A percentile compares a stretch with the other conserved stretches of the same genome.
These are phyloP conservation scores for Pseudochromis fuscus DNA, from an alignment of 2,797 vertebrate genomes.

Conservation along the genomic window DNA sequence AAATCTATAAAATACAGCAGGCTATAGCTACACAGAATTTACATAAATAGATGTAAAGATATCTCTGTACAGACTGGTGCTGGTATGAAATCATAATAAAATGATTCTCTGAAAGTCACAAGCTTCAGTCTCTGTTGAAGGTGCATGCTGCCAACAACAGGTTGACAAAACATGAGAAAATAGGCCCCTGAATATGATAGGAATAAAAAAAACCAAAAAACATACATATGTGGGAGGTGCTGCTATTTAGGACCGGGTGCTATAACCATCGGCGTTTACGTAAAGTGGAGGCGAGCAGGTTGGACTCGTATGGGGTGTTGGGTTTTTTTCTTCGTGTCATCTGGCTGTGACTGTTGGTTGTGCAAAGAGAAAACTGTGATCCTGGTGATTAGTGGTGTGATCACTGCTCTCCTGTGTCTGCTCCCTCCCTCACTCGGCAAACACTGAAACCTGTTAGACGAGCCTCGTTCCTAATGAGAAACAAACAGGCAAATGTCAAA, in stretches of 20 bases:
- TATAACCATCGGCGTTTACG: constrained; percentile 6
- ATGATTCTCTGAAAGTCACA: background rate
- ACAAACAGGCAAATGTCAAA: constrained; percentile 46
- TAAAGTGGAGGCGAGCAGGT: constrained; percentile 43
- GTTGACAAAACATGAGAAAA: constrained; percentile 73
- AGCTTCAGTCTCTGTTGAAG: constrained; percentile 31
- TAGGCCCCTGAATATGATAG: constrained; percentile 30
- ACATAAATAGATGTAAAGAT: too few species aligned
- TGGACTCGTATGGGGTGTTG: constrained; percentile 47
- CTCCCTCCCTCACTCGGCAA: constrained; percentile 53
- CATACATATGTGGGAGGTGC: constrained; percentile 51
- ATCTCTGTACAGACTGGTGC: too few species aligned
- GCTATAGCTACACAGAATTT: too few species aligned
- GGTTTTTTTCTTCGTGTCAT: constrained; percentile 29
- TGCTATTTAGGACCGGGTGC: constrained; percentile 38
- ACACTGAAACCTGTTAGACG: constrained; percentile 76
- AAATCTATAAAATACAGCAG: too few species aligned
- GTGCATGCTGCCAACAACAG: constrained; percentile 20
- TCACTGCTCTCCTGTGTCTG: constrained; percentile 61
- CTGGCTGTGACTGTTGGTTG: constrained; percentile 18
- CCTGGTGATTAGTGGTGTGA: constrained; percentile 59
- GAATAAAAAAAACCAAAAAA: constrained; percentile 71
- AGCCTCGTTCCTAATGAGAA: constrained; percentile 38
- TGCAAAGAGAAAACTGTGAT: constrained; percentile 51
- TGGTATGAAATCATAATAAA: background rate